phyloP scores from a whole-genome alignment of 1,140 invertebrate genomes.

The Drosophila littoralis region DNA sequence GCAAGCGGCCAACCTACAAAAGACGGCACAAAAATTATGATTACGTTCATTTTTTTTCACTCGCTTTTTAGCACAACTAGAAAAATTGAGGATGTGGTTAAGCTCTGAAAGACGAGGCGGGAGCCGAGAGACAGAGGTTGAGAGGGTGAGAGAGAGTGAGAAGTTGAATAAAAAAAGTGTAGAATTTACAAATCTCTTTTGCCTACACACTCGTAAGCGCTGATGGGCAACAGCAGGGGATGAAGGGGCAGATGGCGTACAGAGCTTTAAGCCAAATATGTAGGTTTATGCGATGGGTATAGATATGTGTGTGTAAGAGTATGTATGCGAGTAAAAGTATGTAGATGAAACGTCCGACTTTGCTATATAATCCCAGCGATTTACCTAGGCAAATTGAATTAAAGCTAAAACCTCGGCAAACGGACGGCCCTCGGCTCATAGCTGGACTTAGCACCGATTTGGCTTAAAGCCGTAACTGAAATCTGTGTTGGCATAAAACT shows the following conservation, averaged over 20 bases:
- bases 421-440: constrained; percentile 28
- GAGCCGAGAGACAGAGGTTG: not conserved
- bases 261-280: constrained; percentile 34
- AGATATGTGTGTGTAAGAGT: not conserved
- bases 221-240: constrained; percentile 11
- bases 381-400: constrained; percentile 77
- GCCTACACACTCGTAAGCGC: constrained; percentile 45
- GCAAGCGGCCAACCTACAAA: constrained; percentile 46
- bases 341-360: constrained; percentile 6
- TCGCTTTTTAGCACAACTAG: constrained; percentile 59
- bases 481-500: constrained; percentile 51
- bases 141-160: not conserved
- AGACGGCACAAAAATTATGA: constrained; percentile 55
- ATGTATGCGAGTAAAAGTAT: not conserved
- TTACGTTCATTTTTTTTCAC: constrained; percentile 23
- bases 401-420: constrained; percentile 65
- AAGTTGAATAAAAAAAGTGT: constrained; percentile 30
- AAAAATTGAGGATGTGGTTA: constrained; percentile 80
- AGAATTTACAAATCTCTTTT: constrained; percentile 71
- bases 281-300: constrained; percentile 37
- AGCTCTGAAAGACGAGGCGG: constrained; percentile 9
- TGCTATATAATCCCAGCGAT: constrained; percentile 69
- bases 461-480: constrained; percentile 54
- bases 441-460: constrained; percentile 69
- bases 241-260: not conserved